Conservation (phyloP, 2,113 vertebrate genomes). For the Arizona elegans region DNA sequence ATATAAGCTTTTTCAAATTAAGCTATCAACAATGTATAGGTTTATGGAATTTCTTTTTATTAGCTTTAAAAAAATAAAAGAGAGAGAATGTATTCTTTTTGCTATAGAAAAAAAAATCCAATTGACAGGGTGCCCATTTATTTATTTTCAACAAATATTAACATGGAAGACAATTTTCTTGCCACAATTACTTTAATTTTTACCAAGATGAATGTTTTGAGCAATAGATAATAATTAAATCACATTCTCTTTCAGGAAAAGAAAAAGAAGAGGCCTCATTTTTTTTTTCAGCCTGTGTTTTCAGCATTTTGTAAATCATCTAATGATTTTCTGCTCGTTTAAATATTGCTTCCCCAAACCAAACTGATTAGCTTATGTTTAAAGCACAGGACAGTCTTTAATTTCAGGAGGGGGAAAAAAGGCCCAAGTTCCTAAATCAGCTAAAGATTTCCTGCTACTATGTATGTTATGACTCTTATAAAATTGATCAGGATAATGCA, state of each 20-base stretch:
- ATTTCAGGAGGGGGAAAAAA: neutral
- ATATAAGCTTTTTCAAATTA: conserved; percentile 21
- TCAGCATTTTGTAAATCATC: conserved; percentile 51
- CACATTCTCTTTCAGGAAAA: conserved; percentile 46
- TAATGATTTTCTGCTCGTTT: conserved; percentile 70
- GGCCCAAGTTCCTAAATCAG: conserved; percentile 53
- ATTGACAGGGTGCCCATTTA: conserved; percentile 28
- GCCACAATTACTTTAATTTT: conserved; percentile 61
- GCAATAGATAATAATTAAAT: conserved; percentile 54
- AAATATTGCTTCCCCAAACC: conserved; percentile 55
- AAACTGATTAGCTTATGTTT: conserved; percentile 53
- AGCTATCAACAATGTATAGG: conserved; percentile 38
- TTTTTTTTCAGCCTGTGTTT: conserved; percentile 19
- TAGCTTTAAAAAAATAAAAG: conserved; percentile 31
- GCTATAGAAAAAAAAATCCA: conserved; percentile 20
- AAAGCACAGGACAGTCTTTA: conserved; percentile 21
- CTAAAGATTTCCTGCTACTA: conserved; percentile 46
- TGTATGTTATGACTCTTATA: neutral
- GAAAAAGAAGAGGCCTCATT: conserved; percentile 26
- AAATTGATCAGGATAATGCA: conserved; percentile 11
- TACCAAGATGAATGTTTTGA: conserved; percentile 55
- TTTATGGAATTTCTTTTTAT: conserved; percentile 36
- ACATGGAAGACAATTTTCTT: conserved; percentile 59
- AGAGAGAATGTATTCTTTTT: neutral
- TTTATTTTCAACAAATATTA: conserved; percentile 61